Evolutionary conservation across 2,888 invertebrate genomes (phyloP).

Genomic region (Pachliopta kotzebuea): DNA sequence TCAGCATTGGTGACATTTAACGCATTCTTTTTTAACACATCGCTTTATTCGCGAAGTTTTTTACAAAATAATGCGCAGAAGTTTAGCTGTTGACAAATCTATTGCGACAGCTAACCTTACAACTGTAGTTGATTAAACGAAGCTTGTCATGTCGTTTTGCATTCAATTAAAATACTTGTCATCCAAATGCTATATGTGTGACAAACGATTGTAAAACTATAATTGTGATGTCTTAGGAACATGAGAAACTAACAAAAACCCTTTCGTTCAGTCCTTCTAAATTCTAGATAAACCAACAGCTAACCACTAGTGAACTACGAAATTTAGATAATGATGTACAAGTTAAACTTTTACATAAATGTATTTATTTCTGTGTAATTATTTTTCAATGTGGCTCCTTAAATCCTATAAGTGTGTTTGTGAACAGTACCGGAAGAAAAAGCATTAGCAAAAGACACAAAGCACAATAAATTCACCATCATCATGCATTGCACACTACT

Average conservation of each 20-base stretch:
- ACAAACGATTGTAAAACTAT: neutral
- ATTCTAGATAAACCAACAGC: neutral
- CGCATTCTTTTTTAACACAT: conserved; percentile 71
- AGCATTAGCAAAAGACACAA: conserved; percentile 52
- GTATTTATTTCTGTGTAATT: conserved; percentile 1
- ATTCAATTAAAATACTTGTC: conserved; percentile 38
- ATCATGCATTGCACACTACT: conserved; percentile 75
- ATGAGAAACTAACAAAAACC: neutral
- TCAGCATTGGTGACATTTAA: conserved; percentile 68
- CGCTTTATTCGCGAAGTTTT: conserved; percentile 69
- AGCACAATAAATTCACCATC: conserved; percentile 69
- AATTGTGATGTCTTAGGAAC: conserved; percentile 2
- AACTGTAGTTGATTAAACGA: conserved; percentile 48
- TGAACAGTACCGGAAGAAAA: conserved; percentile 25
- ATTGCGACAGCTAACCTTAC: conserved; percentile 62
- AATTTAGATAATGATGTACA: neutral
- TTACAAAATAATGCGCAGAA: conserved; percentile 49
- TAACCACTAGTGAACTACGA: neutral
- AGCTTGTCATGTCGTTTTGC: conserved; percentile 73
- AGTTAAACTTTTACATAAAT: neutral
- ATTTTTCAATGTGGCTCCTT: conserved; percentile 13
- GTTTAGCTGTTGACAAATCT: conserved; percentile 61
- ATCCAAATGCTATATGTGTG: conserved; percentile 17
- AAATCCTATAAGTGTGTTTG: conserved; percentile 20
- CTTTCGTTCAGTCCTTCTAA: neutral